phyloP scores from a whole-genome alignment of 2,797 vertebrate genomes.

The Typhlichthys eigenmanni region DNA sequence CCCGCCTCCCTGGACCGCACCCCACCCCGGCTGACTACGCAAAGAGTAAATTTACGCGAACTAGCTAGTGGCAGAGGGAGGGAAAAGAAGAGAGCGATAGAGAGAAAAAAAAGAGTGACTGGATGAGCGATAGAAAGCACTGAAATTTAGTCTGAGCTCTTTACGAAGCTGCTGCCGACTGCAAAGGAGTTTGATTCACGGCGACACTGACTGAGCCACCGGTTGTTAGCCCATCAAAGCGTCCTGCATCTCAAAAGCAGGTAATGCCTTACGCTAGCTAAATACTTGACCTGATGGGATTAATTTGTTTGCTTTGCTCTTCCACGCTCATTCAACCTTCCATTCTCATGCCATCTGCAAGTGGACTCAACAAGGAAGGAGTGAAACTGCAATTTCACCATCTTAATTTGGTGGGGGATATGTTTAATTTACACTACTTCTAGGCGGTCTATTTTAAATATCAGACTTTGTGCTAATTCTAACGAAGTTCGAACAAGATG shows the following conservation, averaged over 20 bases:
- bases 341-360: slow-evolving; percentile 34
- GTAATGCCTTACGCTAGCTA: slow-evolving; percentile 41
- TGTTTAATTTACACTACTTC: slow-evolving; percentile 14
- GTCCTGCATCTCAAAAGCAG: slow-evolving; percentile 67
- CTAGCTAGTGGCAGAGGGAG: slow-evolving; percentile 67
- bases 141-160: slow-evolving; percentile 68
- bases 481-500: no score
- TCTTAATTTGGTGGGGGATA: slow-evolving; percentile 40
- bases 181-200: slow-evolving; percentile 65
- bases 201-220: slow-evolving; percentile 60
- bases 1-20: slow-evolving; percentile 63
- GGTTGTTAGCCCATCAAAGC: slow-evolving; percentile 60
- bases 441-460: no score
- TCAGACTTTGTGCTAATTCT: background rate
- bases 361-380: slow-evolving; percentile 70
- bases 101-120: slow-evolving; percentile 41
- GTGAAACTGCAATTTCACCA: slow-evolving; percentile 41
- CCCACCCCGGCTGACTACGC: slow-evolving; percentile 70
- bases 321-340: slow-evolving; percentile 22
- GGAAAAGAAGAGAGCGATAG: slow-evolving; percentile 39
- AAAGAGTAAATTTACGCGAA: slow-evolving; percentile 57
- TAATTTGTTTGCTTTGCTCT: background rate
- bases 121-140: slow-evolving; percentile 45
- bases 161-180: slow-evolving; percentile 65
- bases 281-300: slow-evolving; percentile 7